Evolutionary conservation across 2,888 invertebrate species (phyloP).

Genomic region (Hanleya hanleyi): DNA sequence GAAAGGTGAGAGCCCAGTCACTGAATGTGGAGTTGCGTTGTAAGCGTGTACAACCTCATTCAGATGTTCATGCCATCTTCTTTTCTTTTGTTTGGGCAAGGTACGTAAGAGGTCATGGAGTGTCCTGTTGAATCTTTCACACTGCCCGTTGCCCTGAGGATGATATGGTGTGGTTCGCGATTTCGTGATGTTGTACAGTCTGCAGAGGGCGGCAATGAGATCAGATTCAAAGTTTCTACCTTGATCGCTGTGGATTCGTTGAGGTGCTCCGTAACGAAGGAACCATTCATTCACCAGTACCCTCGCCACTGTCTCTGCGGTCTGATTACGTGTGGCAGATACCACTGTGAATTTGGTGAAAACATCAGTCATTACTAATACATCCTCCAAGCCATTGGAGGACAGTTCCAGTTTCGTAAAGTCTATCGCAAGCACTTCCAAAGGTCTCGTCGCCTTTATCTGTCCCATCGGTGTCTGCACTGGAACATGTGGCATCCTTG

Average conservation of each 20-base stretch:
- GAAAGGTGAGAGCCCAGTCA: conserved; percentile 3
- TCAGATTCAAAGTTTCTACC: background rate
- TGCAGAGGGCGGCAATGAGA: background rate
- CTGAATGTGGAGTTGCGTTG: background rate
- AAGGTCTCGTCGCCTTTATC: background rate
- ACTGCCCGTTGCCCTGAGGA: background rate
- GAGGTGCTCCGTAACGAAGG: background rate
- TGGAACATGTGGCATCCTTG: background rate
- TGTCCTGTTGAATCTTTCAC: background rate
- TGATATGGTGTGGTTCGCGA: background rate
- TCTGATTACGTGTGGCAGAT: background rate
- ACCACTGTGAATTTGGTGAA: background rate
- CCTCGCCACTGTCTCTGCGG: background rate
- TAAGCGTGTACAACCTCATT: background rate
- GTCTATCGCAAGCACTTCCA: background rate
- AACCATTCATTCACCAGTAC: conserved; percentile 12
- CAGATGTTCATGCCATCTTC: background rate
- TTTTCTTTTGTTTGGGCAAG: background rate
- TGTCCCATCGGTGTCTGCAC: background rate
- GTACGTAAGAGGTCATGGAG: background rate
- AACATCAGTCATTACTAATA: conserved; percentile 13
- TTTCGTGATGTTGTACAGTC: background rate
- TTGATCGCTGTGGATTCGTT: background rate
- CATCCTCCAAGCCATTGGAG: conserved; percentile 11
- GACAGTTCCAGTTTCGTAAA: conserved; percentile 7